These are phyloP conservation scores for Channa maculata DNA, from an alignment of 2,113 vertebrate species.

Conservation along the genomic window DNA sequence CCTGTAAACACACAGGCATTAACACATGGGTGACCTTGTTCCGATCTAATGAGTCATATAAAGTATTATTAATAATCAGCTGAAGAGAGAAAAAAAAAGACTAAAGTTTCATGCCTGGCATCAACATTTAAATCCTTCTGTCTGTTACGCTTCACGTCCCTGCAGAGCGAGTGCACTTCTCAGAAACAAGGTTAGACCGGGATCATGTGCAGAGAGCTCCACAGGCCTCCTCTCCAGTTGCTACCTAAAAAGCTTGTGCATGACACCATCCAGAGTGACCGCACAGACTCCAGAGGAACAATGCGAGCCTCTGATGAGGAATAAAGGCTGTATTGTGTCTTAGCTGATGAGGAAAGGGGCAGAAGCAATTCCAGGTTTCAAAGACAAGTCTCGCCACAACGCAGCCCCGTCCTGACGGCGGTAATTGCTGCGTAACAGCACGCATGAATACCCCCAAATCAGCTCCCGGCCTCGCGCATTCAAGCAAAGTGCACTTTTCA, in stretches of 20 bases:
- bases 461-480: conserved; percentile 42
- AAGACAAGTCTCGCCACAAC: conserved; percentile 49
- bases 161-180: conserved; percentile 21
- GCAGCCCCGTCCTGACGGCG: conserved; percentile 14
- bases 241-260: conserved; percentile 13
- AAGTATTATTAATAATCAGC: conserved; percentile 23
- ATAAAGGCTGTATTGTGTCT: conserved; percentile 55
- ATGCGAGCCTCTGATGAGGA: conserved; percentile 48
- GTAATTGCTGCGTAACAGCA: conserved; percentile 55
- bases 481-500: conserved; percentile 57
- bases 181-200: conserved; percentile 33
- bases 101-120: conserved; percentile 33
- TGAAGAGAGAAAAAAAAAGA: not conserved
- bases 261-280: conserved; percentile 14
- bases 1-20: conserved; percentile 20
- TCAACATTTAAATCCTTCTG: conserved; percentile 46
- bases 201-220: conserved; percentile 6
- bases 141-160: conserved; percentile 39
- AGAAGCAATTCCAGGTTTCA: conserved; percentile 43
- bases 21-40: conserved; percentile 32
- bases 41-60: conserved; percentile 12
- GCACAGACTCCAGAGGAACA: conserved; percentile 41
- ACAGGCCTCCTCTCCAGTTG: conserved; percentile 14
- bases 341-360: not conserved
- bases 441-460: conserved; percentile 67